These are phyloP conservation scores for Stegodyphus mimosarum DNA, from an alignment of 1,140 invertebrate species.

Conservation along the genomic window DNA sequence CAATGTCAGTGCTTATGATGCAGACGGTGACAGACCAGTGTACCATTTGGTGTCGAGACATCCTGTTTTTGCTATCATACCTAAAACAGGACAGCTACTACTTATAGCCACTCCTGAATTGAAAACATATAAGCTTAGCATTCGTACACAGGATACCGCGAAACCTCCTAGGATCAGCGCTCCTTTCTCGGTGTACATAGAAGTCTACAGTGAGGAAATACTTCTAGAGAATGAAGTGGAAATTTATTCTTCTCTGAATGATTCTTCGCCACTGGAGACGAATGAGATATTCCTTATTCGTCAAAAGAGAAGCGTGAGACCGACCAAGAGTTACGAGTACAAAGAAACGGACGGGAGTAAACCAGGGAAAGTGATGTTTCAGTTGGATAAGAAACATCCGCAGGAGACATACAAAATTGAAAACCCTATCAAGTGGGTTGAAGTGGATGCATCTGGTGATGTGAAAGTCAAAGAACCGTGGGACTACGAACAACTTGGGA, in stretches of 20 bases:
- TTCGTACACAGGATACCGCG: slow-evolving; percentile 84
- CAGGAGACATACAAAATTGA: slow-evolving; percentile 93
- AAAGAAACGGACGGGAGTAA: slow-evolving; percentile 89
- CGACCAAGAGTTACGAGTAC: slow-evolving; percentile 92
- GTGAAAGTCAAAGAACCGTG: slow-evolving; percentile 95
- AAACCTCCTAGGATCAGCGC: slow-evolving; percentile 74
- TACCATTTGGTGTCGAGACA: slow-evolving; percentile 83
- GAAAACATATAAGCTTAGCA: slow-evolving; percentile 68
- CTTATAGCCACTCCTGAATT: slow-evolving; percentile 73
- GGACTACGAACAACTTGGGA: slow-evolving; percentile 95
- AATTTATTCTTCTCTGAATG: not conserved
- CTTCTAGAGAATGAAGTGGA: slow-evolving; percentile 5
- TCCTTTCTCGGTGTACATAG: slow-evolving; percentile 42
- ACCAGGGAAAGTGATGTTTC: slow-evolving; percentile 88
- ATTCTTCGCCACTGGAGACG: not conserved
- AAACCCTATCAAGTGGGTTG: slow-evolving; percentile 85
- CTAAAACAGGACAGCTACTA: slow-evolving; percentile 89
- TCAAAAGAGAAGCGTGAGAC: slow-evolving; percentile 78
- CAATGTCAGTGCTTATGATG: slow-evolving; percentile 83
- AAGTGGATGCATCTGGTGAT: slow-evolving; percentile 88
- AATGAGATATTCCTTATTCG: slow-evolving; percentile 9
- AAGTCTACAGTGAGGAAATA: slow-evolving; percentile 50
- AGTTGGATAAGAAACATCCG: slow-evolving; percentile 90
- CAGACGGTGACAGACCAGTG: slow-evolving; percentile 86
- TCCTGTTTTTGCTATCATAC: slow-evolving; percentile 85